Base-by-base conservation (phyloP, 2,888 invertebrate species). In the Smittia sp. region DNA sequence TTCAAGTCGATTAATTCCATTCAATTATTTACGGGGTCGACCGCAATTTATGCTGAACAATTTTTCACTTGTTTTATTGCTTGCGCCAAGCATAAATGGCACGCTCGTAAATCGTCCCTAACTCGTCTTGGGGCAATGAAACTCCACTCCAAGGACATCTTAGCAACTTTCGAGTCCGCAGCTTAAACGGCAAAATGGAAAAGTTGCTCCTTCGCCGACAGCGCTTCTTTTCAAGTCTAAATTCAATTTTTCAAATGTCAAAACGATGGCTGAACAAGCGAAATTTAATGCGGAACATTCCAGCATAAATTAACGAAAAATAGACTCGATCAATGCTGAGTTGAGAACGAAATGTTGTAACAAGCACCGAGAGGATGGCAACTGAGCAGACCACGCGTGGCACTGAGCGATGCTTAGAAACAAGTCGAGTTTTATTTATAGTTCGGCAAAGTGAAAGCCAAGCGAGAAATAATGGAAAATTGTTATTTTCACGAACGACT, bases 131-230 rank as follows among this genome's bases (percentile, higher is more conserved):
- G 9, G 32, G 32, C 32, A 32, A 25, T 38, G 38, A 66, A 66
- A 66, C 39, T 66, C 20, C 20, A 27, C 38, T 18, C 38, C 32
- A 66, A 66, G 66, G 66, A 66, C 66, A 38, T 46, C 15, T 46
- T 46, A n/a, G 46, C 2, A 15, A 46, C 46, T n/a, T 46, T 46
- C n/a, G 2, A 13, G 11, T 46, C n/a, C 46, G 15, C 46, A 46
- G 9, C 32, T 32, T 9, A 32, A 32, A 32, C 32, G 32, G 32
- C 32, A 32, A 32, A n/a, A 32, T 32, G 32, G 32, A 32, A 32
- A 32, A 32, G 32, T 32, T 32, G 3, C 32, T 3, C 3, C 32
- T 32, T 32, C 9, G 32, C 32, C 9, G 4, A 32, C 3, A 32
- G 32, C 32, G 32, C 32, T 32, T 32, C 32, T 32, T 32, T 9